phyloP scores from a whole-genome alignment of 2,113 vertebrate species.

The Oreochromis tanganicae region DNA sequence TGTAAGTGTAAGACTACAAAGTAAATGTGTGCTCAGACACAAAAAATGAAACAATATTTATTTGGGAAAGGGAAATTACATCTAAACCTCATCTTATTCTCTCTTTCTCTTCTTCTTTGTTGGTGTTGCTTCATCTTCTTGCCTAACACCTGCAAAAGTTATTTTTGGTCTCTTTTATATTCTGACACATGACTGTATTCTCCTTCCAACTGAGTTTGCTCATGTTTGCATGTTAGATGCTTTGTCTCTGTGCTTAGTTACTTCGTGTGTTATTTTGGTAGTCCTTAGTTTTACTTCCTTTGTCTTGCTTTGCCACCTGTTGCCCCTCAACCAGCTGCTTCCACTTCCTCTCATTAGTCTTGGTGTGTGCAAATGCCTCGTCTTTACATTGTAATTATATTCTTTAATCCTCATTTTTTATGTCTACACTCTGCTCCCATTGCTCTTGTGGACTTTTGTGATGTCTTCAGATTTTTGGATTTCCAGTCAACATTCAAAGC shows the following conservation, averaged over 20 bases:
- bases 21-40: not conserved
- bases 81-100: not conserved
- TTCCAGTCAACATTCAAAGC: not conserved
- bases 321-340: not conserved
- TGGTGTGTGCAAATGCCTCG: not conserved
- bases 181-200: not conserved
- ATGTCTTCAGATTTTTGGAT: not conserved
- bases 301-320: not conserved
- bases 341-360: not conserved
- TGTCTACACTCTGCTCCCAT: fast-evolving
- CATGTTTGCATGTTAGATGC: not conserved
- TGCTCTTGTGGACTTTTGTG: not conserved
- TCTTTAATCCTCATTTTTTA: not conserved
- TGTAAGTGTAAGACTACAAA: not conserved
- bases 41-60: not conserved
- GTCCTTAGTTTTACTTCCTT: not conserved
- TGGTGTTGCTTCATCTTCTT: not conserved
- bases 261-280: fast-evolving
- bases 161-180: not conserved
- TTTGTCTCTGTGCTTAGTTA: not conserved
- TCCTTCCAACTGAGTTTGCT: not conserved
- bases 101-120: not conserved
- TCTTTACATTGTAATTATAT: fast-evolving
- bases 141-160: not conserved
- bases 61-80: not conserved